A percentile compares a stretch with the other conserved stretches of the same genome.
Conservation (phyloP, 2,113 vertebrate genomes). For the Xenopus tropicalis region UCB_Xtro_10.0 CM004443.2:122013501-122014000, state of each 20-base stretch:
- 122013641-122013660: neutral
- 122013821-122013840: constrained; percentile 31
- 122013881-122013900: constrained; percentile 36
- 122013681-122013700: neutral
- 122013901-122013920: constrained; percentile 17
- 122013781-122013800: constrained; percentile 8
- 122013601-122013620: neutral
- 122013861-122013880: constrained; percentile 32
- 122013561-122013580: too few species aligned
- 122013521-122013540: too few species aligned
- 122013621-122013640: neutral
- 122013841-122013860: constrained; percentile 32
- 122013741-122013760: neutral
- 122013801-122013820: constrained; percentile 30
- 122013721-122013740: neutral
- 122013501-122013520: too few species aligned
- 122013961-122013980: too few species aligned
- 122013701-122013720: neutral
- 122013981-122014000: too few species aligned
- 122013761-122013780: constrained; percentile 6
- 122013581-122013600: too few species aligned
- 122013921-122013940: neutral
- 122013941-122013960: neutral
- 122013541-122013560: too few species aligned
- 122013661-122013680: neutral